Evolutionary conservation across 2,888 invertebrate genomes (phyloP).

Genomic region (Ellobium chinense): DNA sequence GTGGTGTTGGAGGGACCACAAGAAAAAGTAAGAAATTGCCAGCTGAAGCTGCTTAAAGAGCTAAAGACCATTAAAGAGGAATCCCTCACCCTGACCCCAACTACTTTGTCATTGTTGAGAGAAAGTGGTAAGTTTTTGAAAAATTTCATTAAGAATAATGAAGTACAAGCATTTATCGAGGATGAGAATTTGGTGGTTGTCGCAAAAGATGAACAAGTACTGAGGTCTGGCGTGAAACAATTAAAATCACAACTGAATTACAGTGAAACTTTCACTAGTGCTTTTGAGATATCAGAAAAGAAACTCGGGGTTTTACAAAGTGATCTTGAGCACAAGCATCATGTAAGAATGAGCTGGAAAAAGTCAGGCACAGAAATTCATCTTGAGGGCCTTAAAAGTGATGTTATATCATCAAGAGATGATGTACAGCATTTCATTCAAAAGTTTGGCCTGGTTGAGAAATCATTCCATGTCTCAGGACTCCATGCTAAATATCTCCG

Average conservation of each 20-base stretch:
- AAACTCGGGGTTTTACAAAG: not conserved
- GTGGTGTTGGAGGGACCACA: not conserved
- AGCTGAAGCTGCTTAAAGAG: not conserved
- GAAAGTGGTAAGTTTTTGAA: not conserved
- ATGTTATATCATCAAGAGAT: slow-evolving; percentile 1
- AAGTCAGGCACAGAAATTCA: not conserved
- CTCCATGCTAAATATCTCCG: not conserved
- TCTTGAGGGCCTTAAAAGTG: slow-evolving; percentile 25
- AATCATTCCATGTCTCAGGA: slow-evolving; percentile 2
- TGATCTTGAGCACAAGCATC: not conserved
- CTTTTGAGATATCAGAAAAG: not conserved
- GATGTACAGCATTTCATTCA: not conserved
- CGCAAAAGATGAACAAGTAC: not conserved
- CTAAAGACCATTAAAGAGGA: slow-evolving; percentile 3
- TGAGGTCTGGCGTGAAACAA: slow-evolving; percentile 2
- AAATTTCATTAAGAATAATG: too few species aligned
- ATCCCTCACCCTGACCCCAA: not conserved
- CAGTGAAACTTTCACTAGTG: not conserved
- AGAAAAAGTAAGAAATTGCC: not conserved
- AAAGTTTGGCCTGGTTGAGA: slow-evolving; percentile 1
- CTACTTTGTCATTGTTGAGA: not conserved
- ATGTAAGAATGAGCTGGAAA: slow-evolving; percentile 6
- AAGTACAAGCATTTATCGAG: not conserved
- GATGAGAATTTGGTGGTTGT: not conserved
- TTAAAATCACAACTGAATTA: not conserved